A percentile compares a stretch with the other conserved stretches of the same genome.
Evolutionary conservation across 2,888 invertebrate species (phyloP).

Genomic region (Synanthedon vespiformis): DNA sequence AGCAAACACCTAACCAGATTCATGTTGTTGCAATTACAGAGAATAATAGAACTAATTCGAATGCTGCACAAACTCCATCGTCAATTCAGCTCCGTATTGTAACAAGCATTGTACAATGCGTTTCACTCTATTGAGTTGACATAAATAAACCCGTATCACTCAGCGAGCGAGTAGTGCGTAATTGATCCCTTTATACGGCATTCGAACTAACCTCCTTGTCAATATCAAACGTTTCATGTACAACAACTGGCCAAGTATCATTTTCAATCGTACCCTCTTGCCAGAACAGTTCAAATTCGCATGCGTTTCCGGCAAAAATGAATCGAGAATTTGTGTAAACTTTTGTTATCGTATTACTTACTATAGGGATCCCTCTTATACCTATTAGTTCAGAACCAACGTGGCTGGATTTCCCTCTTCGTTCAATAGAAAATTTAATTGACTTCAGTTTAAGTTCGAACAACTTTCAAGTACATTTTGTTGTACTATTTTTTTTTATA

Average conservation of each 20-base stretch:
- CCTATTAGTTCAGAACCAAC: neutral
- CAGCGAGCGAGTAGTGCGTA: conserved; percentile 23
- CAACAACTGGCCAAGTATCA: neutral
- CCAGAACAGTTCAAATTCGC: neutral
- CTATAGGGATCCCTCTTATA: neutral
- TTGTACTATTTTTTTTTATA: too few species aligned
- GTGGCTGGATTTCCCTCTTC: too few species aligned
- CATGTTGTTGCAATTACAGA: too few species aligned
- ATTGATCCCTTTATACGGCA: conserved; percentile 31
- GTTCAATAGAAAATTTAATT: too few species aligned
- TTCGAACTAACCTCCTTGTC: conserved; percentile 10
- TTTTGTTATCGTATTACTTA: conserved; percentile 5
- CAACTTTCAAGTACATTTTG: too few species aligned
- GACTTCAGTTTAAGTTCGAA: too few species aligned
- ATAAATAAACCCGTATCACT: conserved; percentile 32
- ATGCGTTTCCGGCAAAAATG: neutral
- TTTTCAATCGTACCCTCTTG: neutral
- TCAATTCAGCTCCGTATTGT: neutral
- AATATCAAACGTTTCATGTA: neutral
- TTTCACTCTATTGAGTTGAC: conserved; percentile 23
- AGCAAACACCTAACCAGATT: too few species aligned
- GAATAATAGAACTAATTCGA: too few species aligned
- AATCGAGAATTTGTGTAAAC: neutral
- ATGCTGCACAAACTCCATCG: neutral
- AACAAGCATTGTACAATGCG: conserved; percentile 16